Evolutionary conservation across 2,113 vertebrate species (phyloP).

Genomic region (Mirounga angustirostris): DNA sequence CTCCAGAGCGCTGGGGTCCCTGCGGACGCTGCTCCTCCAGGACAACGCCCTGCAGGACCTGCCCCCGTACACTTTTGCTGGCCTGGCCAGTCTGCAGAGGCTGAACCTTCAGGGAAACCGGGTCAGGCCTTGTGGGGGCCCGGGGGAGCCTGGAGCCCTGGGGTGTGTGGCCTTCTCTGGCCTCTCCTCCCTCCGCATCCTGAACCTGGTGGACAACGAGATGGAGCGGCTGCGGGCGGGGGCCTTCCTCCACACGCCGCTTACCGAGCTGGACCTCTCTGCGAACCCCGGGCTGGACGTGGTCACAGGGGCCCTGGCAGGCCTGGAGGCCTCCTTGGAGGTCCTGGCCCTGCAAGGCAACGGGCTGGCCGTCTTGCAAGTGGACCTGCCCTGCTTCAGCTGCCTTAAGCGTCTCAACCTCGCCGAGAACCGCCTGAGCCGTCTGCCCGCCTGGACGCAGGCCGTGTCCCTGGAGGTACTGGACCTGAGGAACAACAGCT

Average conservation of each 20-base stretch:
- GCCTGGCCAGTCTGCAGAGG: slow-evolving; percentile 88
- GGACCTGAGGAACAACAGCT: slow-evolving; percentile 94
- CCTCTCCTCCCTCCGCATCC: slow-evolving; percentile 85
- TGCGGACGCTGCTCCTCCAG: slow-evolving; percentile 91
- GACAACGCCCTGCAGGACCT: slow-evolving; percentile 89
- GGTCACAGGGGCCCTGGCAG: slow-evolving; percentile 87
- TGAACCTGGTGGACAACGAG: slow-evolving; percentile 92
- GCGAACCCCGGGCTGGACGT: slow-evolving; percentile 91
- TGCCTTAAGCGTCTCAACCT: slow-evolving; percentile 92
- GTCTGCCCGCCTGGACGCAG: slow-evolving; percentile 89
- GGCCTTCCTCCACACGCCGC: slow-evolving; percentile 89
- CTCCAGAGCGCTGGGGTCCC: slow-evolving; percentile 69
- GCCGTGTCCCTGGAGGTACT: slow-evolving; percentile 92
- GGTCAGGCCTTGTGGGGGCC: slow-evolving; percentile 85
- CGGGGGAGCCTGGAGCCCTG: accelerated
- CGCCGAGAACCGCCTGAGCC: slow-evolving; percentile 92
- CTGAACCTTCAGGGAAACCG: slow-evolving; percentile 93
- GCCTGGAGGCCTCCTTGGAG: slow-evolving; percentile 92
- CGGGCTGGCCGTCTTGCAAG: slow-evolving; percentile 87
- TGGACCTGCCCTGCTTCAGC: slow-evolving; percentile 90
- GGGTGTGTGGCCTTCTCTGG: slow-evolving; percentile 90
- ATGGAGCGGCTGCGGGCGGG: slow-evolving; percentile 86
- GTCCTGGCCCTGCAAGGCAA: slow-evolving; percentile 92
- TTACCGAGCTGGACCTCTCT: slow-evolving; percentile 92
- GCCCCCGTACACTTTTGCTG: slow-evolving; percentile 87